phyloP scores from a whole-genome alignment of 2,797 vertebrate genomes.

The Thaleichthys pacificus region DNA sequence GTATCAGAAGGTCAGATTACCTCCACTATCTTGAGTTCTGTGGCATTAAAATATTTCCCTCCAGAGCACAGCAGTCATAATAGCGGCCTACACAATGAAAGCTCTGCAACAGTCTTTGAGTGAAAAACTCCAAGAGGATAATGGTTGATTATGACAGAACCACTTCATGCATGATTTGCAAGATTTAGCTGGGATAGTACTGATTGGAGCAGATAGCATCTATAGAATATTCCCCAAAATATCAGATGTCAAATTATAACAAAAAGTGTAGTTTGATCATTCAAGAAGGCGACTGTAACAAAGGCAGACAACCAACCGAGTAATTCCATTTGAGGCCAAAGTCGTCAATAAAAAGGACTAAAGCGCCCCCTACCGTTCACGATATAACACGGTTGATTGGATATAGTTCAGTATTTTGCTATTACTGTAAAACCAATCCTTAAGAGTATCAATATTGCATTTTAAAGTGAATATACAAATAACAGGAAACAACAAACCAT shows the following conservation, averaged over 20 bases:
- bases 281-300: not conserved
- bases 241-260: too few relatives aligned
- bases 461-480: too few relatives aligned
- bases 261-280: not conserved
- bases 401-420: not conserved
- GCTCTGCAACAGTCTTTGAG: slow-evolving; percentile 41
- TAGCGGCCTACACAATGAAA: slow-evolving; percentile 15
- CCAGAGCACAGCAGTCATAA: slow-evolving; percentile 8
- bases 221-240: too few relatives aligned
- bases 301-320: not conserved
- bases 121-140: slow-evolving; percentile 14
- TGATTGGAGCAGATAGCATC: too few relatives aligned
- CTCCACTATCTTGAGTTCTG: slow-evolving; percentile 10
- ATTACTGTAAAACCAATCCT: not conserved
- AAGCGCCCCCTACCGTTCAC: slow-evolving; percentile 53
- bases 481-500: not conserved
- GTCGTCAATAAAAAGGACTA: slow-evolving; percentile 45
- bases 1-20: not conserved
- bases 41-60: not conserved
- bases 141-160: slow-evolving; percentile 18
- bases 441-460: too few relatives aligned
- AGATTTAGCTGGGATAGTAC: too few relatives aligned
- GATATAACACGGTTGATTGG: slow-evolving; percentile 32
- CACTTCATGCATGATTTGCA: not conserved
- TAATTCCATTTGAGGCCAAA: not conserved